These are phyloP conservation scores for Netelia inedita DNA, from an alignment of 2,888 invertebrate species.

Conservation along the genomic window DNA sequence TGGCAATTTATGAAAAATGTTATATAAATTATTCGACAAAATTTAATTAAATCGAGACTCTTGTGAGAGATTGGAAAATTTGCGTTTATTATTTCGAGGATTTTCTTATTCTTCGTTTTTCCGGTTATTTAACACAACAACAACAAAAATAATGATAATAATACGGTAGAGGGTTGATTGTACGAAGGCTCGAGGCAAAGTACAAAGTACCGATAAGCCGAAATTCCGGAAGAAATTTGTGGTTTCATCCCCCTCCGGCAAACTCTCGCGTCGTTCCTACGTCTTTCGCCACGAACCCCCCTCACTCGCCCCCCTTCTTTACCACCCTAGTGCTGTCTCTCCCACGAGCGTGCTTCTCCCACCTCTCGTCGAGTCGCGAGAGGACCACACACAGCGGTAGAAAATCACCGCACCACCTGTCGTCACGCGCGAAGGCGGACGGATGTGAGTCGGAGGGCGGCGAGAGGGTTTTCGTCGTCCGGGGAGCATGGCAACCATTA, in stretches of 20 bases:
- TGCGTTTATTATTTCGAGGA: no score
- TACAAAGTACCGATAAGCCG: not conserved
- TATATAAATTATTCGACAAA: no score
- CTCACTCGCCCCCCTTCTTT: not conserved
- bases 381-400: not conserved
- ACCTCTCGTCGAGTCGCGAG: not conserved
- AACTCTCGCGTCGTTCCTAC: not conserved
- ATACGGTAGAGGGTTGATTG: not conserved
- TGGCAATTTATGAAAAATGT: no score
- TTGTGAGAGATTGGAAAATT: no score
- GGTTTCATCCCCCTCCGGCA: constrained; percentile 1
- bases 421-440: constrained; percentile 1
- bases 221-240: constrained; percentile 14
- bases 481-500: not conserved
- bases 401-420: constrained; percentile 6
- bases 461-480: not conserved
- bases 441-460: not conserved
- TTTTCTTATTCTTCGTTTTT: no score
- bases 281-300: not conserved
- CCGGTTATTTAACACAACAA: no score
- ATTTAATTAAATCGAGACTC: no score
- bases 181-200: not conserved
- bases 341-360: not conserved
- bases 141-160: not conserved
- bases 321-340: not conserved